phyloP scores from a whole-genome alignment of 2,113 vertebrate genomes.

The Blennius ocellaris region DNA sequence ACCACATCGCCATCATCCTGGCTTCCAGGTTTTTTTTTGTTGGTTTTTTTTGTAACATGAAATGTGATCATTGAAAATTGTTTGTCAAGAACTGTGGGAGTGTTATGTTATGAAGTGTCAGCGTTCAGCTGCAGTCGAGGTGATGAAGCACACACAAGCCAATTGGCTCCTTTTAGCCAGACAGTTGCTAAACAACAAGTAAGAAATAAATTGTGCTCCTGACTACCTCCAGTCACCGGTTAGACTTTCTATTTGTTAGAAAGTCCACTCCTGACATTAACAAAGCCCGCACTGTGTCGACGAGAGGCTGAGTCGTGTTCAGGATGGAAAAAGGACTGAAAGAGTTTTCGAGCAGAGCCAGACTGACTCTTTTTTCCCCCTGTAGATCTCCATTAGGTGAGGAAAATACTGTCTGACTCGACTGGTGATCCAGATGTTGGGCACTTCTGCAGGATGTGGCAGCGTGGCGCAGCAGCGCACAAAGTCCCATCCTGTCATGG shows the following conservation, averaged over 20 bases:
- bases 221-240: conserved; percentile 18
- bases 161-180: conserved; percentile 34
- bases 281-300: conserved; percentile 7
- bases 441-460: conserved; percentile 29
- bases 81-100: conserved; percentile 45
- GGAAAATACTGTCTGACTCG: conserved; percentile 16
- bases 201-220: conserved; percentile 33
- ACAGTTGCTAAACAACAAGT: conserved; percentile 14
- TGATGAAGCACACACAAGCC: conserved; percentile 48
- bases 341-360: conserved; percentile 3
- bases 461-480: neutral
- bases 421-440: conserved; percentile 46
- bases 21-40: neutral
- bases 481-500: conserved; percentile 36
- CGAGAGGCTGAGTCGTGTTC: conserved; percentile 13
- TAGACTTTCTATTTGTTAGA: conserved; percentile 13
- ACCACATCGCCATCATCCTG: neutral
- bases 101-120: conserved; percentile 46
- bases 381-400: conserved; percentile 4
- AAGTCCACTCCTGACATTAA: conserved; percentile 29
- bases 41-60: conserved; percentile 20
- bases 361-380: neutral
- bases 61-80: conserved; percentile 62
- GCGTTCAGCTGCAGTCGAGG: conserved; percentile 2
- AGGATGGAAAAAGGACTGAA: neutral